A percentile compares a stretch with the other conserved stretches of the same genome.
Evolutionary conservation across 2,113 vertebrate genomes (phyloP).

Genomic region (Daphoenositta chrysoptera): DNA sequence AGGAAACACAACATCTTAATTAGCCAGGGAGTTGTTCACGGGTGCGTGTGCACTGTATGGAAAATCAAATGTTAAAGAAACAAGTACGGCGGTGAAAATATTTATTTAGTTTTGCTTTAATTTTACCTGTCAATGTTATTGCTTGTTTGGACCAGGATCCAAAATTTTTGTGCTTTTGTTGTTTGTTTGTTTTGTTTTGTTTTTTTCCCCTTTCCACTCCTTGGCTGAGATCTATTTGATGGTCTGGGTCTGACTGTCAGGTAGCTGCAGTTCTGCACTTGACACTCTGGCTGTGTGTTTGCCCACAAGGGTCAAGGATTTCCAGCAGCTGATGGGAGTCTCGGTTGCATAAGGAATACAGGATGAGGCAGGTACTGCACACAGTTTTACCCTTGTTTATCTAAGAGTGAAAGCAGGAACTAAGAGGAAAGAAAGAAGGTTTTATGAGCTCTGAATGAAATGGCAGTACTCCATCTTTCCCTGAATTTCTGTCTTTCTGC

Average conservation of each 20-base stretch:
- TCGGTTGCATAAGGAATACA: background rate
- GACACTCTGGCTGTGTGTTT: background rate
- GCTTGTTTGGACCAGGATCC: background rate
- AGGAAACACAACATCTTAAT: background rate
- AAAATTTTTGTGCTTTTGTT: background rate
- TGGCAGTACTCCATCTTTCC: background rate
- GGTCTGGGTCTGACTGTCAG: background rate
- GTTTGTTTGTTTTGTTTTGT: background rate
- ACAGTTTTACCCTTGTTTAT: background rate
- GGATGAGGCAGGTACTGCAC: background rate
- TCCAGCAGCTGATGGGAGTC: background rate
- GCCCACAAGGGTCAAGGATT: background rate
- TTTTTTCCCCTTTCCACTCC: background rate
- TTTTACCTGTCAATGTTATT: background rate
- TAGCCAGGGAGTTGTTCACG: background rate
- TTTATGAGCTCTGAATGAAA: slow-evolving; percentile 15
- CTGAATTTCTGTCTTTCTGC: background rate
- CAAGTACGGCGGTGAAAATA: accelerated
- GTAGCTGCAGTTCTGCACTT: background rate
- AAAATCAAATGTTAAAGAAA: background rate
- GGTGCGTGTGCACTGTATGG: background rate
- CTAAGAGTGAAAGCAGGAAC: background rate
- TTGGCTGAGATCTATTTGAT: background rate
- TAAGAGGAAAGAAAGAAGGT: background rate
- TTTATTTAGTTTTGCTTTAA: background rate